Evolutionary conservation across 2,888 invertebrate species (phyloP).

Genomic region (Nudaria mundana): DNA sequence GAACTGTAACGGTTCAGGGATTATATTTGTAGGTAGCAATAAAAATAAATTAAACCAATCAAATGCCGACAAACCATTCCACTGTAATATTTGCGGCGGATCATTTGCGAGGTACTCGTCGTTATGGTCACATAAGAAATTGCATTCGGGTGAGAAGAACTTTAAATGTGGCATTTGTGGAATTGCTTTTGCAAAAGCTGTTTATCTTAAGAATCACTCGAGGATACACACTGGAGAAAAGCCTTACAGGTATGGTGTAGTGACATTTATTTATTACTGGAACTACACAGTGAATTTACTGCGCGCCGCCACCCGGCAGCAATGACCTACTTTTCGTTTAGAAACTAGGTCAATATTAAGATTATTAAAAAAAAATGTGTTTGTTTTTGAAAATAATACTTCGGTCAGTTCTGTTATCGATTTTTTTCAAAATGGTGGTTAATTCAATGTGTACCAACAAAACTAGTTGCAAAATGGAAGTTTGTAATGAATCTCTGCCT

Average conservation of each 20-base stretch:
- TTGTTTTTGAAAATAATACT: no score
- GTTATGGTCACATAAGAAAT: slow-evolving; percentile 93
- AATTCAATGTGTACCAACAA: no score
- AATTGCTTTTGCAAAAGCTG: slow-evolving; percentile 93
- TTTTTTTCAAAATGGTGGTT: no score
- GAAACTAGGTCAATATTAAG: no score
- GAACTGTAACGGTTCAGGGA: slow-evolving; percentile 93
- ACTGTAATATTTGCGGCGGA: slow-evolving; percentile 93
- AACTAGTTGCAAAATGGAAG: no score
- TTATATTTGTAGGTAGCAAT: slow-evolving; percentile 88
- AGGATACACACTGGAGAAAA: slow-evolving; percentile 91
- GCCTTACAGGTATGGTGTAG: slow-evolving; percentile 57
- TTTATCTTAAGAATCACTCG: slow-evolving; percentile 94
- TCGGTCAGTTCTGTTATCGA: no score
- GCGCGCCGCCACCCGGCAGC: no score
- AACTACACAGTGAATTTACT: no score
- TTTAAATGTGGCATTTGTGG: slow-evolving; percentile 95
- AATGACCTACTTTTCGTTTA: no score
- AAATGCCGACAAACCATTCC: slow-evolving; percentile 90
- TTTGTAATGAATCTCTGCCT: no score
- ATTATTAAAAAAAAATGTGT: no score
- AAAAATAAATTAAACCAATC: slow-evolving; percentile 82
- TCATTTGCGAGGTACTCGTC: slow-evolving; percentile 92
- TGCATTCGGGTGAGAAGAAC: slow-evolving; percentile 91
- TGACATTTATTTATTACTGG: neutral